Percentiles rank a stretch among this genome's conserved stretches.
Conservation (phyloP, 2,888 invertebrate genomes). For the Exephanes ischioxanthus region DNA sequence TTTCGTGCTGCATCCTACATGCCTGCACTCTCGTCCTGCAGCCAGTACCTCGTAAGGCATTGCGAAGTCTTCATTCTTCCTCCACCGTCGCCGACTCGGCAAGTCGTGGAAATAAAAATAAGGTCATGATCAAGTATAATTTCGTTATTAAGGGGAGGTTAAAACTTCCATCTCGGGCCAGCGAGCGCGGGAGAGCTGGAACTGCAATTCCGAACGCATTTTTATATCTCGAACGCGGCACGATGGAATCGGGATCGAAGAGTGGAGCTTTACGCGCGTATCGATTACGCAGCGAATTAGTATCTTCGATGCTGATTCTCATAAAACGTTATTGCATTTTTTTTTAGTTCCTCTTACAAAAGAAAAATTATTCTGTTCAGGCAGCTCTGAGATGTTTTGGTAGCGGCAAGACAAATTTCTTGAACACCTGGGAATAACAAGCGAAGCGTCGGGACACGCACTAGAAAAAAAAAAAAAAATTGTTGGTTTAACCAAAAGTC, state of each 20-base stretch:
- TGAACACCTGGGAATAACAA: no score
- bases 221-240: neutral
- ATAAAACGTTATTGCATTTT: neutral
- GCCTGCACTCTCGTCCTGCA: neutral
- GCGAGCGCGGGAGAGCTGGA: neutral
- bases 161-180: neutral
- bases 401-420: no score
- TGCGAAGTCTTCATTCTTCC: neutral
- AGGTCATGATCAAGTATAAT: constrained; percentile 20
- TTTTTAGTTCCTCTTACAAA: neutral
- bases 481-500: no score
- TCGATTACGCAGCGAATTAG: neutral
- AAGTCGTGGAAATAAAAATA: constrained; percentile 13
- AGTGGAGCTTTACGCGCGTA: neutral
- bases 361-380: neutral
- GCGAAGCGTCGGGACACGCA: no score
- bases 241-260: neutral
- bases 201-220: neutral
- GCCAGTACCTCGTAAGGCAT: constrained; percentile 5
- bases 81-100: neutral
- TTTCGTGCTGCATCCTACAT: constrained; percentile 33
- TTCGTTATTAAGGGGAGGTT: constrained; percentile 8
- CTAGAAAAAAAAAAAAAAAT: neutral
- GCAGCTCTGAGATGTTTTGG: neutral
- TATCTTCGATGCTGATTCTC: neutral